phyloP scores from a whole-genome alignment of 2,888 invertebrate species.

The Eilema caniola region DNA sequence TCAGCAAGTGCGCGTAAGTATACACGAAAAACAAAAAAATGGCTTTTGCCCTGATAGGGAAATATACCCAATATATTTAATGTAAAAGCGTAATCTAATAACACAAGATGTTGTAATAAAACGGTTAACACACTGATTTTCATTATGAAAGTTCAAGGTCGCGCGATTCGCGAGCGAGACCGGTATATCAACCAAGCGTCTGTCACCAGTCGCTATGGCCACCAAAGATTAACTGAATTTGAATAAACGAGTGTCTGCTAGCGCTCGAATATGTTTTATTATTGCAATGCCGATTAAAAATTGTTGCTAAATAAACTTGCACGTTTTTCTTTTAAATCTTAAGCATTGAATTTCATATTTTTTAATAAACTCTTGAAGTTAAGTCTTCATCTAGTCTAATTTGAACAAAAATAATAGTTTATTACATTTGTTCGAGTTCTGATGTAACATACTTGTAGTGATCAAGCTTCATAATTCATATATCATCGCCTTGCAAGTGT shows the following conservation, averaged over 20 bases:
- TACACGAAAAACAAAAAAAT: constrained; percentile 88
- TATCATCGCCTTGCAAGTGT: too few species aligned
- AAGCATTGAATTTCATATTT: too few species aligned
- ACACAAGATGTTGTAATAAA: constrained; percentile 48
- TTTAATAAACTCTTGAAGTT: too few species aligned
- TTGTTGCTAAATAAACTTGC: neutral
- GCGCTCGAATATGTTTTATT: neutral
- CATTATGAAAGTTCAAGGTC: constrained; percentile 50
- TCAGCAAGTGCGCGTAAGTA: constrained; percentile 87
- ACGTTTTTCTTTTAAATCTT: too few species aligned
- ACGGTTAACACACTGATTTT: constrained; percentile 42
- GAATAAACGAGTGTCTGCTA: neutral
- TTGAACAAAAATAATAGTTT: too few species aligned
- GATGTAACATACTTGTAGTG: too few species aligned
- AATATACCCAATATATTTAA: constrained; percentile 88
- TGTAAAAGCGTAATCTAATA: constrained; percentile 23
- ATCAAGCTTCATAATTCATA: too few species aligned
- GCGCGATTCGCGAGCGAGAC: constrained; percentile 3
- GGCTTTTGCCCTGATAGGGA: constrained; percentile 90
- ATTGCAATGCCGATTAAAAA: neutral
- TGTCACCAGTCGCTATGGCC: neutral
- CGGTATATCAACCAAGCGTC: neutral
- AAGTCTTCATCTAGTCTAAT: too few species aligned
- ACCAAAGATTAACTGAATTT: neutral
- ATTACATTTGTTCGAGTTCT: too few species aligned